Evolutionary conservation across 2,888 invertebrate species (phyloP).

Genomic region (Sussaba pulchella): DNA sequence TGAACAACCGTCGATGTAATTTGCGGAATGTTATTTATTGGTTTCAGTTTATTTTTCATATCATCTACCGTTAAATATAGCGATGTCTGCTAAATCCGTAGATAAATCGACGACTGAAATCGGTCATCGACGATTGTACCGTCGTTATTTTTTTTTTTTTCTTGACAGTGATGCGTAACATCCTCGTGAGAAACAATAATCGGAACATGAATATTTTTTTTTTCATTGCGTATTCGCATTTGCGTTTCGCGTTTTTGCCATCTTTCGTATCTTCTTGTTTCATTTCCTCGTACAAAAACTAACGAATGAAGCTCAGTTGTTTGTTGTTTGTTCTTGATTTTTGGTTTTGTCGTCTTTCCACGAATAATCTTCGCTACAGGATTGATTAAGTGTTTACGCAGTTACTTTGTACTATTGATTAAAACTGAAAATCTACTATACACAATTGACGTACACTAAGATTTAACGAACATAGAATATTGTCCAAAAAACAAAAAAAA

Average conservation of each 20-base stretch:
- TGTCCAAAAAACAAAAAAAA: conserved; percentile 80
- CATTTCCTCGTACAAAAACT: conserved; percentile 65
- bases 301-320: conserved; percentile 61
- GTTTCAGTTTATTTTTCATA: conserved; percentile 67
- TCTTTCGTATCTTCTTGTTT: conserved; percentile 29
- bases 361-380: conserved; percentile 57
- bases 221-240: conserved; percentile 54
- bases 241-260: conserved; percentile 54
- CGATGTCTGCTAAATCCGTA: conserved; percentile 64
- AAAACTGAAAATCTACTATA: conserved; percentile 66
- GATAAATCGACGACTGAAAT: conserved; percentile 58
- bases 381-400: conserved; percentile 53
- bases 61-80: conserved; percentile 66
- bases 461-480: conserved; percentile 76
- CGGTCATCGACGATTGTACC: no score
- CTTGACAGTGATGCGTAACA: conserved; percentile 54
- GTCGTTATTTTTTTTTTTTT: no score
- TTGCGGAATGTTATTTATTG: conserved; percentile 66
- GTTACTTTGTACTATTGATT: conserved; percentile 66
- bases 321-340: conserved; percentile 35
- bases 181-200: conserved; percentile 65
- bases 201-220: conserved; percentile 57
- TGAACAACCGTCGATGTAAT: conserved; percentile 46
- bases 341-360: conserved; percentile 41
- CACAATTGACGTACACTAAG: conserved; percentile 76